A percentile compares a stretch with the other conserved stretches of the same genome.
These are phyloP conservation scores for Bradypus variegatus DNA, from an alignment of 2,797 vertebrate genomes.

Conservation along the genomic window DNA sequence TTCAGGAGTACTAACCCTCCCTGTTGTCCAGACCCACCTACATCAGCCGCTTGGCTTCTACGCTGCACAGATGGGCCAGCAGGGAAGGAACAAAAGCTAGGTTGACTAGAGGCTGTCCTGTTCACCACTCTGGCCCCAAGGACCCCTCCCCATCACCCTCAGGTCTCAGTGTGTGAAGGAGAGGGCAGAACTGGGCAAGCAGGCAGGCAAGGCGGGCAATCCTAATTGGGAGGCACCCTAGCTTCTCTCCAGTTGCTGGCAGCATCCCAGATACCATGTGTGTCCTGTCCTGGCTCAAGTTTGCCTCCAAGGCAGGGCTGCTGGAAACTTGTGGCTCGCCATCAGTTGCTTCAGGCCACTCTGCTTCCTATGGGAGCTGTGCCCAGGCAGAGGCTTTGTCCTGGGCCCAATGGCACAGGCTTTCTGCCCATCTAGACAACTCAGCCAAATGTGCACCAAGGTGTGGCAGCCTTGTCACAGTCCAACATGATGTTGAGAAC, in stretches of 20 bases:
- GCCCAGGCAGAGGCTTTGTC: not conserved
- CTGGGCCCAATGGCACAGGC: not conserved
- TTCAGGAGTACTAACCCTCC: not conserved
- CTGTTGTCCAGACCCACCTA: not conserved
- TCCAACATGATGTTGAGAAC: slow-evolving; percentile 86
- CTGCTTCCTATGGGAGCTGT: not conserved
- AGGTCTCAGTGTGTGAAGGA: not conserved
- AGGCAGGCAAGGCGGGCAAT: not conserved
- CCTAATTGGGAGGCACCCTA: not conserved
- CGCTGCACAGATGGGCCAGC: not conserved
- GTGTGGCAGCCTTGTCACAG: slow-evolving; percentile 86
- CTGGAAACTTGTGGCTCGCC: not conserved
- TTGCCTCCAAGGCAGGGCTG: not conserved
- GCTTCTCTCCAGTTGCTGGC: not conserved
- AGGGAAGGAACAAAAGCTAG: not conserved
- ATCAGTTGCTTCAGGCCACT: not conserved
- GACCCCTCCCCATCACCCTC: not conserved
- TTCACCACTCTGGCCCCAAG: not conserved
- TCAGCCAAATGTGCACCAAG: slow-evolving; percentile 90
- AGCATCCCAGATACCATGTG: not conserved
- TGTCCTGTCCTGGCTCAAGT: not conserved
- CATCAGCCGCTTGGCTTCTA: not conserved
- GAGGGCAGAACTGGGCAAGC: not conserved
- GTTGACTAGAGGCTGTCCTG: not conserved
- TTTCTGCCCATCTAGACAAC: not conserved